Evolutionary conservation across 2,888 invertebrate species (phyloP).

Genomic region (Empis stercorea): DNA sequence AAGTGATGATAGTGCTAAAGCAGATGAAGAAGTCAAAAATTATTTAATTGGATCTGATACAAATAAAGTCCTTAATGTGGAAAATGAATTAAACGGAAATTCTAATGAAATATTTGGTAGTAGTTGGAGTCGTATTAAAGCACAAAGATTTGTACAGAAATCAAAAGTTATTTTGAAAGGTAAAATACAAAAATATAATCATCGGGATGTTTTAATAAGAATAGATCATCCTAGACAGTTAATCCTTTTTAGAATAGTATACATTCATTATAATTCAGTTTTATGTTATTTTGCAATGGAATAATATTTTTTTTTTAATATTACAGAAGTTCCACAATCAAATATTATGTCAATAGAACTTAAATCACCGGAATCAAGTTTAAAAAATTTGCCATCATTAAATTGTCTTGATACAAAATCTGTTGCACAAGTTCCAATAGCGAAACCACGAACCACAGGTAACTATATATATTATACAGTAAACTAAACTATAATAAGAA

Average conservation of each 20-base stretch:
- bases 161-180: not conserved
- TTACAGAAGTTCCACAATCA: slow-evolving; percentile 29
- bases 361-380: slow-evolving; percentile 23
- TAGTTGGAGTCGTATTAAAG: slow-evolving; percentile 45
- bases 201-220: not conserved
- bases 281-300: not conserved
- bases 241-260: no score
- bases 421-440: slow-evolving; percentile 22
- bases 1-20: slow-evolving; percentile 38
- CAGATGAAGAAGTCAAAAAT: slow-evolving; percentile 46
- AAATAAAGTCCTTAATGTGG: slow-evolving; percentile 23
- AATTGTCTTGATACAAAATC: slow-evolving; percentile 7
- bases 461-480: not conserved
- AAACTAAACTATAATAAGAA: not conserved
- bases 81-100: slow-evolving; percentile 18
- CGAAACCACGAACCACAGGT: slow-evolving; percentile 27
- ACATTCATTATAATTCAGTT: no score
- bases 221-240: no score
- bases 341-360: slow-evolving; percentile 35
- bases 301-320: slow-evolving; percentile 1
- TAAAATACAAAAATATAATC: not conserved
- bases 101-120: slow-evolving; percentile 35
- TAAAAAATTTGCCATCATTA: slow-evolving; percentile 6
- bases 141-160: slow-evolving; percentile 22
- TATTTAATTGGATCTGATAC: slow-evolving; percentile 35